Percentiles rank a stretch among this genome's conserved stretches.
Evolutionary conservation across 2,797 vertebrate genomes (phyloP).

Genomic region (Enteromius fasciolatus): DNA sequence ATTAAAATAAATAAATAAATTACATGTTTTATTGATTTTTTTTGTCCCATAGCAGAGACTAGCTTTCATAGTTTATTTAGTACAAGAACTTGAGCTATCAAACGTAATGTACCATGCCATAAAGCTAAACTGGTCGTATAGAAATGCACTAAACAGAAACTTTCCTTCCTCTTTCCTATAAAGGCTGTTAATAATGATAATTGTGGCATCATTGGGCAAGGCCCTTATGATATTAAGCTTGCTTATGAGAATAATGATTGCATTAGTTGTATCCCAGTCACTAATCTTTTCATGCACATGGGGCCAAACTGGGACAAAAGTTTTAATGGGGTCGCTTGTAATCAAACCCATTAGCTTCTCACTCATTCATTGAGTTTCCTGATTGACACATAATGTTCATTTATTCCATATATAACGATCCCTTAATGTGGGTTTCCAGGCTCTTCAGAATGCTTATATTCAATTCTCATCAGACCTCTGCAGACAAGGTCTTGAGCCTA

Average conservation of each 20-base stretch:
- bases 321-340: constrained; percentile 42
- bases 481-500: constrained; percentile 53
- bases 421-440: constrained; percentile 30
- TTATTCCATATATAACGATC: constrained; percentile 35
- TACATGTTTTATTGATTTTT: not conserved
- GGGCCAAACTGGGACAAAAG: constrained; percentile 28
- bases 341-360: constrained; percentile 43
- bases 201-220: not conserved
- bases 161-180: not conserved
- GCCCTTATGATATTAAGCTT: not conserved
- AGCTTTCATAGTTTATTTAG: not conserved
- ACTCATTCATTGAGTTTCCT: constrained; percentile 26
- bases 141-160: not conserved
- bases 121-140: not conserved
- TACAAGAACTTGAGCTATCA: not conserved
- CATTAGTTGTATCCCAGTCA: constrained; percentile 15
- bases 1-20: not conserved
- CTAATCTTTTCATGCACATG: constrained; percentile 32
- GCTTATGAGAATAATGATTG: constrained; percentile 19
- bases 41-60: not conserved
- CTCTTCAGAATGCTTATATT: constrained; percentile 44
- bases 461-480: constrained; percentile 54
- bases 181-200: constrained; percentile 12
- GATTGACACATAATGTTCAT: constrained; percentile 47
- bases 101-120: not conserved